phyloP scores from a whole-genome alignment of 1,140 invertebrate genomes.

The Fopius arisanus region DNA sequence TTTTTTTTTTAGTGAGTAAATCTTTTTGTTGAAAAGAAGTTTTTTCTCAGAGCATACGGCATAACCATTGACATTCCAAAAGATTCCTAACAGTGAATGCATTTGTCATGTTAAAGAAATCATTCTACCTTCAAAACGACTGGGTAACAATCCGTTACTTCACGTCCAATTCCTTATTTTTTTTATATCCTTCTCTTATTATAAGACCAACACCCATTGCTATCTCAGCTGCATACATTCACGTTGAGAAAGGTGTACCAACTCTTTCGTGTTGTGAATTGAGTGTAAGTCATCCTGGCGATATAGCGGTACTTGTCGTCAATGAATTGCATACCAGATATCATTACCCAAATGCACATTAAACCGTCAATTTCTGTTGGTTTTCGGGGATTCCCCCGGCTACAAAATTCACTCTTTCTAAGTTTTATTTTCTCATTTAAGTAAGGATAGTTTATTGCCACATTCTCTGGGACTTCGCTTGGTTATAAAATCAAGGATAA shows the following conservation, averaged over 20 bases:
- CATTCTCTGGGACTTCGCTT: too few relatives aligned
- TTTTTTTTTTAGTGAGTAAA: too few relatives aligned
- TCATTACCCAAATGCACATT: neutral
- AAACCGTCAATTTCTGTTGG: neutral
- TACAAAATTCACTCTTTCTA: too few relatives aligned
- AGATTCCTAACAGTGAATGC: too few relatives aligned
- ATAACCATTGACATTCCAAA: too few relatives aligned
- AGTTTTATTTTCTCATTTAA: too few relatives aligned
- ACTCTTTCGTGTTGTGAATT: constrained; percentile 34
- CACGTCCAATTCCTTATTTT: neutral
- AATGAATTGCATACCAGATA: constrained; percentile 9
- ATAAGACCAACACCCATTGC: constrained; percentile 31
- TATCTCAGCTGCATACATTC: constrained; percentile 49
- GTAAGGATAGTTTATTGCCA: too few relatives aligned
- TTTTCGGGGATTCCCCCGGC: too few relatives aligned
- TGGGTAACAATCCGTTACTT: constrained; percentile 18
- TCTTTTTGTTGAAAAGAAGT: too few relatives aligned
- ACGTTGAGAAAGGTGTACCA: constrained; percentile 48
- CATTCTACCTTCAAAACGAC: neutral
- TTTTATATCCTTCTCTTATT: constrained; percentile 44
- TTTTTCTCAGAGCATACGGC: too few relatives aligned
- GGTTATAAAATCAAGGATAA: too few relatives aligned
- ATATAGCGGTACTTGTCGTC: constrained; percentile 13
- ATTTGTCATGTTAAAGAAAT: too few relatives aligned
- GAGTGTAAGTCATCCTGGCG: neutral